Evolutionary conservation across 2,797 vertebrate genomes (phyloP), one percentile per base, ranked within the genome.

Genomic region (Clarias laeviceps): DNA sequence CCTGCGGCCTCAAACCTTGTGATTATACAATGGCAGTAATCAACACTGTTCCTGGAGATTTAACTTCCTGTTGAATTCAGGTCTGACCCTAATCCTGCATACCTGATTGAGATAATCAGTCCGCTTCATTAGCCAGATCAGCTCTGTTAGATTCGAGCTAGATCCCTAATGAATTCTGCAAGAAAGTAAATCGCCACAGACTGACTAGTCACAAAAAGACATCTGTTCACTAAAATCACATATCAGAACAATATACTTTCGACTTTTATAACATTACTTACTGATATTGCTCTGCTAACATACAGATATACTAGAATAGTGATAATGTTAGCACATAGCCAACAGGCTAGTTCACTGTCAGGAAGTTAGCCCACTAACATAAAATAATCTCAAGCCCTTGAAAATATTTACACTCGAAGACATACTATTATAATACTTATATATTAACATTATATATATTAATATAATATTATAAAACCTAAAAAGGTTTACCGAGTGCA

Each of bases 51-150:
- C 24, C 24, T 80, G 37, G 24, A 62, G n/a, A 81, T 68, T 56
- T 22, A 50, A 66, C 11, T 32, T 66, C 62, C 45, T 54, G 18
- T 64, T 54, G 45, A 68, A 81, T 54, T 81, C 18, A 54, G 18
- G 54, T 66, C 45, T 6, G 32, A 68, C 40, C 24, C 17, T 66
- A 68, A 68, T 64, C 77, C 77, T n/a, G 14, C 59, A 79, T 34
- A 79, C 24, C 59, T 64, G 77, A 34, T 64, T 59, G 22, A 40
- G 59, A 79, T 78, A 78, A 78, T 40, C 32, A 74, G n/a, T 74
- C 45, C 54, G 29, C n/a, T 29, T 54, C 24, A 54, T 74, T 73
- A 73, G 24, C 14, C 72, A 74, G 72, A 74, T 54, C 17, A 62
- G 34, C 57, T 4, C 5, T 15, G 57, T 4, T 62, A 22, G 76